phyloP scores from a whole-genome alignment of 2,888 invertebrate species.

The Stenchaetothrips biformis region DNA sequence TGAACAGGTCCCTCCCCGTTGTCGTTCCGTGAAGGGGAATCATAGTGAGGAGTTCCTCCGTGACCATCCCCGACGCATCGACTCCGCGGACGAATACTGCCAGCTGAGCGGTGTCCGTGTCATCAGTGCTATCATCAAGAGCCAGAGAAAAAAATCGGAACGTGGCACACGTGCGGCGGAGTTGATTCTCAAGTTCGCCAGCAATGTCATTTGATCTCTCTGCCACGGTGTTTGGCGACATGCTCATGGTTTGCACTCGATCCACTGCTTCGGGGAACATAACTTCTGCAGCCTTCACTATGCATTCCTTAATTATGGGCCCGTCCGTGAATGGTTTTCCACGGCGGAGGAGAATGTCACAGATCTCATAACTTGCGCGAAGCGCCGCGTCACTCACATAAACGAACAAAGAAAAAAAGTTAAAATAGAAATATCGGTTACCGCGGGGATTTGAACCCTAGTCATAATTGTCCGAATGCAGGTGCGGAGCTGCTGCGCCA shows the following conservation, averaged over 20 bases:
- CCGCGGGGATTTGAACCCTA: too few relatives aligned
- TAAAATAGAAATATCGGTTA: too few relatives aligned
- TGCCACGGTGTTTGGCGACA: slow-evolving; percentile 33
- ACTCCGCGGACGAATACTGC: slow-evolving; percentile 29
- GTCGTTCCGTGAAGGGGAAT: slow-evolving; percentile 34
- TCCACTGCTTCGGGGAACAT: slow-evolving; percentile 34
- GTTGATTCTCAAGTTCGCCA: slow-evolving; percentile 32
- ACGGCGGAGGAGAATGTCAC: too few relatives aligned
- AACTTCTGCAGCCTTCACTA: neutral
- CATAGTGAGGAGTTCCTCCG: slow-evolving; percentile 34
- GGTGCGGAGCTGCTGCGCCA: too few relatives aligned
- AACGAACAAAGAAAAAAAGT: too few relatives aligned
- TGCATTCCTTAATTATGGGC: too few relatives aligned
- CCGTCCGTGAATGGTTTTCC: too few relatives aligned
- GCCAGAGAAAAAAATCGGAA: slow-evolving; percentile 35
- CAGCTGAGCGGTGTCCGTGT: too few relatives aligned
- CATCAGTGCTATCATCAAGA: too few relatives aligned
- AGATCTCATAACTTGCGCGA: too few relatives aligned
- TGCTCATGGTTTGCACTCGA: slow-evolving; percentile 34
- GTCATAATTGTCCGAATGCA: too few relatives aligned
- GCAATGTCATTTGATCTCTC: slow-evolving; percentile 35
- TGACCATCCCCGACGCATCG: slow-evolving; percentile 32
- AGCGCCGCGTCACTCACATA: too few relatives aligned
- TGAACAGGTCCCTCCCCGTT: slow-evolving; percentile 36
- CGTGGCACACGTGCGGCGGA: slow-evolving; percentile 34